Evolutionary conservation across 2,797 vertebrate species (phyloP).

Genomic region (Cossypha heuglini): DNA sequence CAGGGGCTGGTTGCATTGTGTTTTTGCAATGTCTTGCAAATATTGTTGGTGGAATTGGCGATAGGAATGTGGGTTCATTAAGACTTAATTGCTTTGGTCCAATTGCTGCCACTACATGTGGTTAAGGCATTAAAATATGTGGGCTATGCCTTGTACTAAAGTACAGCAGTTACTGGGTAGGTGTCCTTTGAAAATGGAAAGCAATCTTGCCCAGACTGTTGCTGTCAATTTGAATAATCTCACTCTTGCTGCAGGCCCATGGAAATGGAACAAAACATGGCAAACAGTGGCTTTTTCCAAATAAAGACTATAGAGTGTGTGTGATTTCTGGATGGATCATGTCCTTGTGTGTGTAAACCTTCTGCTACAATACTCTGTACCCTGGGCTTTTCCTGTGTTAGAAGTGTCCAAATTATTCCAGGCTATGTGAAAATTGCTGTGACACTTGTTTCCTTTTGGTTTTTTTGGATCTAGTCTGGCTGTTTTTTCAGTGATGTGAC

Average conservation of each 20-base stretch:
- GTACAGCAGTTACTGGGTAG: neutral
- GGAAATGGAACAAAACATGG: neutral
- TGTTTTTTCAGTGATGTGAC: neutral
- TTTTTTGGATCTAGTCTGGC: neutral
- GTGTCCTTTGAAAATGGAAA: neutral
- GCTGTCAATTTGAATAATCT: neutral
- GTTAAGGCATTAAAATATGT: neutral
- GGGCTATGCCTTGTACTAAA: neutral
- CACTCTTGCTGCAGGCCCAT: neutral
- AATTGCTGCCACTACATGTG: neutral
- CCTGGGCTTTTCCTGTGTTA: neutral
- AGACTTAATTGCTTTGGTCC: neutral
- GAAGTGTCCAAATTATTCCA: neutral
- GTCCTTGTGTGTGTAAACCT: neutral
- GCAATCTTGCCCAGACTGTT: neutral
- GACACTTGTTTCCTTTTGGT: neutral
- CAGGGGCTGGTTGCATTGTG: neutral
- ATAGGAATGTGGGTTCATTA: neutral
- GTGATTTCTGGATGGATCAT: neutral
- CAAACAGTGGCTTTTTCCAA: neutral
- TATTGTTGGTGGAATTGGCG: neutral
- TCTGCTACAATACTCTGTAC: neutral
- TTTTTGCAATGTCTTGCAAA: neutral
- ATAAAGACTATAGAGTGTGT: accelerated
- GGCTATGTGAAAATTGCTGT: neutral